A percentile compares a stretch with the other conserved stretches of the same genome.
These are phyloP conservation scores for Gryllus longicercus DNA, from an alignment of 2,888 invertebrate species.

Conservation along the genomic window DNA sequence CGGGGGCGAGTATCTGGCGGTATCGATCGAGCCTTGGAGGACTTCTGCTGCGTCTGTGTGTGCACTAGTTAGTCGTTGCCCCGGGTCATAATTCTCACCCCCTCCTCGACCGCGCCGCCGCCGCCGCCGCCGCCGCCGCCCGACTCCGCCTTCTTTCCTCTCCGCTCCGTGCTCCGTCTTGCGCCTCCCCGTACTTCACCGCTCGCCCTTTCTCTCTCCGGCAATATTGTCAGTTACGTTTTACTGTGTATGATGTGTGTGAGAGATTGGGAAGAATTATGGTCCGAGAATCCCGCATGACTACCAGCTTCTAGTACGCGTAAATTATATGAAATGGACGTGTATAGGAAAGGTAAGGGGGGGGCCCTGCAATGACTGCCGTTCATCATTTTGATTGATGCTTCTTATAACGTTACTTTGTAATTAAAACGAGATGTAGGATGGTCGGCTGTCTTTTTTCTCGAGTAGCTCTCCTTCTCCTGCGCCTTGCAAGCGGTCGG, in stretches of 20 bases:
- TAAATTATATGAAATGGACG: conserved; percentile 36
- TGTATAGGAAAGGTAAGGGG: conserved; percentile 27
- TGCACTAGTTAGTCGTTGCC: conserved; percentile 10
- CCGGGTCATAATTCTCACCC: conserved; percentile 17
- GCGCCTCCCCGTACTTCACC: conserved; percentile 22
- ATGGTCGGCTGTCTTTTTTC: conserved; percentile 19
- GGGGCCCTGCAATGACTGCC: conserved; percentile 44
- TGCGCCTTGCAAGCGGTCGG: background rate
- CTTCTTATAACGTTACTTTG: conserved; percentile 48
- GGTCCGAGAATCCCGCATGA: conserved; percentile 33
- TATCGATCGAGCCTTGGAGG: background rate
- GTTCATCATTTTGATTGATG: conserved; percentile 53
- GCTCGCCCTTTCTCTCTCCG: conserved; percentile 26
- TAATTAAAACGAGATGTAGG: conserved; percentile 51
- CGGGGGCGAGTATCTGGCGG: background rate
- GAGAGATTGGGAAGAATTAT: conserved; percentile 36
- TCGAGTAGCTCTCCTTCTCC: conserved; percentile 20
- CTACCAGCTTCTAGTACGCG: conserved; percentile 31
- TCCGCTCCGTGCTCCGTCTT: background rate
- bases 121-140: background rate
- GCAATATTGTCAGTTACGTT: conserved; percentile 36
- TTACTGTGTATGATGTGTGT: conserved; percentile 34
- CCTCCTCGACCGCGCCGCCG: background rate
- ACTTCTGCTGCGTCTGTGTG: background rate
- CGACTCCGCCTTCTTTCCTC: background rate